A percentile compares a stretch with the other conserved stretches of the same genome.
Evolutionary conservation across 2,888 invertebrate species (phyloP).

Genomic region (Phalera bucephala): DNA sequence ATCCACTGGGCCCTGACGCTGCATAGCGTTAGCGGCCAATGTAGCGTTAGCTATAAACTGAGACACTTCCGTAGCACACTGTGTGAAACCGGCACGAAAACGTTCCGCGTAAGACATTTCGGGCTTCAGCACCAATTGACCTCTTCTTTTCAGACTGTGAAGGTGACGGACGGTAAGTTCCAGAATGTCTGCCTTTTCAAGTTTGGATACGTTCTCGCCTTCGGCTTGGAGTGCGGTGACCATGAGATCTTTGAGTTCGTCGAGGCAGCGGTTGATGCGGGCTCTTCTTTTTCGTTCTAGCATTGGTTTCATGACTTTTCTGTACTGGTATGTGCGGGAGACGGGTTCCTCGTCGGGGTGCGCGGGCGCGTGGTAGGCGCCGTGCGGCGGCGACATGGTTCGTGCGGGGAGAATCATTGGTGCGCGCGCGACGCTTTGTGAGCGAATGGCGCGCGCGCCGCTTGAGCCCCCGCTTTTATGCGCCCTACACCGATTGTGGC

Average conservation of each 20-base stretch:
- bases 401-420: slow-evolving; percentile 77
- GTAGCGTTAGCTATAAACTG: slow-evolving; percentile 85
- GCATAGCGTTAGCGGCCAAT: slow-evolving; percentile 89
- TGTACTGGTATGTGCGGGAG: slow-evolving; percentile 95
- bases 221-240: slow-evolving; percentile 92
- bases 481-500: slow-evolving; percentile 79
- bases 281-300: slow-evolving; percentile 93
- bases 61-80: slow-evolving; percentile 94
- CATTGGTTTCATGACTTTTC: slow-evolving; percentile 97
- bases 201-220: slow-evolving; percentile 93
- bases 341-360: slow-evolving; percentile 84
- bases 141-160: slow-evolving; percentile 90
- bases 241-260: slow-evolving; percentile 95
- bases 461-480: slow-evolving; percentile 67
- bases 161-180: slow-evolving; percentile 93
- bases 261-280: slow-evolving; percentile 94
- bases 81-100: slow-evolving; percentile 93
- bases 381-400: slow-evolving; percentile 78
- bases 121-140: slow-evolving; percentile 81
- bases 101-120: slow-evolving; percentile 90
- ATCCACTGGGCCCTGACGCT: slow-evolving; percentile 87
- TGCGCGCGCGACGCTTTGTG: slow-evolving; percentile 73
- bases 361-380: slow-evolving; percentile 76
- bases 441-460: slow-evolving; percentile 79
- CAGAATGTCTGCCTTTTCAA: slow-evolving; percentile 94